Base-by-base conservation (phyloP, 2,113 vertebrate genomes). In the Labrus mixtus region DNA sequence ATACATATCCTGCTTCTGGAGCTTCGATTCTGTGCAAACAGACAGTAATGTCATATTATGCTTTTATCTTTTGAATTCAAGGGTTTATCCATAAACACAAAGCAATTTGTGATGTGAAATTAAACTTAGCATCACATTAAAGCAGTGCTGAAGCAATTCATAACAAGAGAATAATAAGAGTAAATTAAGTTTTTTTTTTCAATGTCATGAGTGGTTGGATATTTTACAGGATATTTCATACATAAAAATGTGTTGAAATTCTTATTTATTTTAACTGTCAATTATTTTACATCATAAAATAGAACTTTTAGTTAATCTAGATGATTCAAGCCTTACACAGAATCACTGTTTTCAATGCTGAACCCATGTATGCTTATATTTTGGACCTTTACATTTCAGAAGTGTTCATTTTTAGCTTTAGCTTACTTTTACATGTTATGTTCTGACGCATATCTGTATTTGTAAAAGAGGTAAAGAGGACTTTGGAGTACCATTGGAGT, bases 401-500 rank as follows among this genome's bases (percentile, higher is more conserved):
- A 33, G 4, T 33, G 29, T 3, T 33, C 29, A 33, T 33, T 33
- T 33, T 33, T 33, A 33, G 29, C 29, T 33, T 33, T 33, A 33
- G 29, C 29, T 2, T 6, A 33, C 29, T 45, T 36, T 23, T 41
- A 25, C 8, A 41, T 57, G 10, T 10, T 8, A 16, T 50, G 15
- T 29, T 10, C 1, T 10, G 10, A 6, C 10, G 13, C 16, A 20
- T 29, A 25, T 20, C 19, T 57, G 19, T 50, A 60, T 8, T 45
- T 25, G 8, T 50, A 33, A 6, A 66, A 48, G 56, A n/a, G 3
- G 1, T 3, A 25, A 59, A 59, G 25, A 19, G 12, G 54, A 43
- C 39, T 45, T 62, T 19, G 16, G 9, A 39, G 50, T 88, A 95
- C 95, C 94, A 33, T 87, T 92, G 0, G 91, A 84, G 76, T 92